A percentile compares a stretch with the other conserved stretches of the same genome.
phyloP scores from a whole-genome alignment of 2,797 vertebrate species.

The Anabas testudineus region DNA sequence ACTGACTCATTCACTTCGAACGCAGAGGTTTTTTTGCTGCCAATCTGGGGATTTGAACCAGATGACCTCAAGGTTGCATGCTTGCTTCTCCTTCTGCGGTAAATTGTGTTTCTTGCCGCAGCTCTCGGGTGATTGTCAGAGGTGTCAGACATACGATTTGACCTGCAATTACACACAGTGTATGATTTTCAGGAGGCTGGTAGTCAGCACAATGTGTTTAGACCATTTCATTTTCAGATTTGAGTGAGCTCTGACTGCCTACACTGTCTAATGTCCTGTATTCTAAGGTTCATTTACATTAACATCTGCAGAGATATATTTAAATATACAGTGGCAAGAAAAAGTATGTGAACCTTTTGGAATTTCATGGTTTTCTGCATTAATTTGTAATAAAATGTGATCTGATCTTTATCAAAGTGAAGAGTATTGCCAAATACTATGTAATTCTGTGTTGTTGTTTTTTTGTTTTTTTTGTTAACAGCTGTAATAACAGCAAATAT shows the following conservation, averaged over 20 bases:
- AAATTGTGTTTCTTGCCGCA: constrained; percentile 32
- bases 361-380: too few species aligned
- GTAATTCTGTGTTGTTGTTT: too few species aligned
- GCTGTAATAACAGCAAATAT: too few species aligned
- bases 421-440: too few species aligned
- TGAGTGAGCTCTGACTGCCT: background rate
- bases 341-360: too few species aligned
- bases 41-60: constrained; percentile 48
- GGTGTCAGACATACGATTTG: constrained; percentile 20
- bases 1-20: constrained; percentile 45
- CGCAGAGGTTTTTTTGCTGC: constrained; percentile 21
- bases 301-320: background rate
- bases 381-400: too few species aligned
- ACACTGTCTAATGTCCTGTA: background rate
- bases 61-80: constrained; percentile 28
- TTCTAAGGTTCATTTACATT: background rate
- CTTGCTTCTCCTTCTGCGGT: constrained; percentile 22
- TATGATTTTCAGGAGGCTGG: constrained; percentile 1
- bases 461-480: too few species aligned
- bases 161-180: constrained; percentile 35
- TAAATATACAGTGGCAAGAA: too few species aligned
- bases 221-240: constrained; percentile 7
- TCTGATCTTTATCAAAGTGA: too few species aligned
- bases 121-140: constrained; percentile 5
- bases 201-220: background rate